Conservation (phyloP, 2,113 vertebrate species). For the Zingel zingel region DNA sequence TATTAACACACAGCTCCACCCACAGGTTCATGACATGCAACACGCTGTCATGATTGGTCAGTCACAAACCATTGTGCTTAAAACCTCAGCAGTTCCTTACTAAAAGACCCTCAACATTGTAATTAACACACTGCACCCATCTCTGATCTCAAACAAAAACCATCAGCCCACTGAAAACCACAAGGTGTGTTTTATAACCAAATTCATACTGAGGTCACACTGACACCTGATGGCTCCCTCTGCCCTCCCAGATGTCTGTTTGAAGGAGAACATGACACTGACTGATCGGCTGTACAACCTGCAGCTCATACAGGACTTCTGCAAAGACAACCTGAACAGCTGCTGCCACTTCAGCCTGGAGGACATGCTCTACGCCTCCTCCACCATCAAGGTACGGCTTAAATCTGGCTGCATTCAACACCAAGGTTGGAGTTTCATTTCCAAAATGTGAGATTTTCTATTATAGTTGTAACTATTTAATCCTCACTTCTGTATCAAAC, state of each 20-base stretch:
- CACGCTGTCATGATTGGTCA: conserved; percentile 35
- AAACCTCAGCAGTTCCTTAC: conserved; percentile 7
- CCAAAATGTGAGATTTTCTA: background rate
- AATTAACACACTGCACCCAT: background rate
- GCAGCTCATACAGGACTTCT: conserved; percentile 95
- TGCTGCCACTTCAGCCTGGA: conserved; percentile 97
- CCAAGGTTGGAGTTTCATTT: background rate
- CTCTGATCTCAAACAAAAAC: background rate
- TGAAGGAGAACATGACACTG: conserved; percentile 96
- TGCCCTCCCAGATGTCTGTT: conserved; percentile 90
- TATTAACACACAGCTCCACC: conserved; percentile 17
- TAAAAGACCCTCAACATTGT: background rate
- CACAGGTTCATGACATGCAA: conserved; percentile 9
- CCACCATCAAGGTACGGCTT: conserved; percentile 92
- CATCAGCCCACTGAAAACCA: conserved; percentile 1
- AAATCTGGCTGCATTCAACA: background rate
- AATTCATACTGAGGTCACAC: background rate
- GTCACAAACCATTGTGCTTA: background rate
- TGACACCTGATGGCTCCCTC: conserved; percentile 49
- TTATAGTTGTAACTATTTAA: background rate
- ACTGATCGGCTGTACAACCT: conserved; percentile 96
- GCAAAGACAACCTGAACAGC: conserved; percentile 92
- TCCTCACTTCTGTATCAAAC: background rate
- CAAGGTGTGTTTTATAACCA: background rate
- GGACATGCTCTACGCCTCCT: conserved; percentile 96